These are phyloP conservation scores for Himalopsyche kuldschensis DNA, from an alignment of 2,888 invertebrate genomes.

Conservation along the genomic window DNA sequence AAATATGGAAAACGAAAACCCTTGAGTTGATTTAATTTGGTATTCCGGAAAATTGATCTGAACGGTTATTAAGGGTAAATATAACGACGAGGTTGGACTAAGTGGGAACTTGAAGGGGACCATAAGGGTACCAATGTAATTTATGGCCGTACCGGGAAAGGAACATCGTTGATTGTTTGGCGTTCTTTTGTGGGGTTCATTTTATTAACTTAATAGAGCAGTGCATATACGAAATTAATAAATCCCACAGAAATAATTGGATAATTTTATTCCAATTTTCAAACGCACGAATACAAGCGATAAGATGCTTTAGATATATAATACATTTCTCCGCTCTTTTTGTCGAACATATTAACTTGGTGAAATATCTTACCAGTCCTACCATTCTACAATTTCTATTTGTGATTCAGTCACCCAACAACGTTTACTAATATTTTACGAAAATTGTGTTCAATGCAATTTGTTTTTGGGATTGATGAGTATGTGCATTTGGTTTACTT, in stretches of 20 bases:
- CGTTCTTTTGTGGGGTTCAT: neutral
- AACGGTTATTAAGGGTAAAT: neutral
- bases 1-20: neutral
- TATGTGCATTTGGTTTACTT: too few species aligned
- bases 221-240: neutral
- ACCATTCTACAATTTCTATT: too few species aligned
- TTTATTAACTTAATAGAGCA: neutral
- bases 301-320: too few species aligned
- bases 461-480: too few species aligned
- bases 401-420: too few species aligned
- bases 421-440: too few species aligned
- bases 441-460: too few species aligned
- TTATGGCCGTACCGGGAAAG: neutral
- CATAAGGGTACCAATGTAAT: neutral
- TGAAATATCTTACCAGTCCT: too few species aligned
- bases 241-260: neutral
- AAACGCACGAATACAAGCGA: too few species aligned
- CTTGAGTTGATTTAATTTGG: neutral
- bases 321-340: too few species aligned
- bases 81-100: neutral
- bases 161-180: neutral
- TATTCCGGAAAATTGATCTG: neutral
- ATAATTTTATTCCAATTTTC: too few species aligned
- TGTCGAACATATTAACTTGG: too few species aligned
- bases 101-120: neutral